These are phyloP conservation scores for Stegophylla sp. DNA, from an alignment of 2,888 invertebrate genomes.

Conservation along the genomic window DNA sequence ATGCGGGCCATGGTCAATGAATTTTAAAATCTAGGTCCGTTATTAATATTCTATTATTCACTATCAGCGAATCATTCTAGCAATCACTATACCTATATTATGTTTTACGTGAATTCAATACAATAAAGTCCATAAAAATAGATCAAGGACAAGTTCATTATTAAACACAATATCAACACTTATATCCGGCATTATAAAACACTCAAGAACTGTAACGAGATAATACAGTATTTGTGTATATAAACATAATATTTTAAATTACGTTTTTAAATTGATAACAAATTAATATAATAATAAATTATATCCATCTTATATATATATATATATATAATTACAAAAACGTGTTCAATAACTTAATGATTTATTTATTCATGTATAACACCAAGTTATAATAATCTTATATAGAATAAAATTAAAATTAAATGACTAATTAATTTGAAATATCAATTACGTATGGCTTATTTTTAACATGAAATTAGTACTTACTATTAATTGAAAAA, in stretches of 20 bases:
- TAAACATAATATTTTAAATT: too few relatives aligned
- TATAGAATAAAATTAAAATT: not conserved
- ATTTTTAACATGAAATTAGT: too few relatives aligned
- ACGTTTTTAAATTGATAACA: too few relatives aligned
- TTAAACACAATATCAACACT: not conserved
- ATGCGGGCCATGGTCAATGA: constrained; percentile 56
- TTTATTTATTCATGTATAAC: not conserved
- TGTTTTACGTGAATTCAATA: not conserved
- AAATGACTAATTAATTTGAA: not conserved
- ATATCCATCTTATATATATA: not conserved
- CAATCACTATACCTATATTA: too few relatives aligned
- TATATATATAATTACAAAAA: too few relatives aligned
- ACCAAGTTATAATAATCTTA: not conserved
- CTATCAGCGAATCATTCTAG: constrained; percentile 17
- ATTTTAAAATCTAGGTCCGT: constrained; percentile 58
- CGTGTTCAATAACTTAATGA: not conserved
- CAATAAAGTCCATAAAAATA: not conserved
- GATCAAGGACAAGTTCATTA: constrained; percentile 19
- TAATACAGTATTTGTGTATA: too few relatives aligned
- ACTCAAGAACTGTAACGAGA: not conserved
- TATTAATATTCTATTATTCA: constrained; percentile 51
- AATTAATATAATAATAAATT: too few relatives aligned
- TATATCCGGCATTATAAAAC: not conserved
- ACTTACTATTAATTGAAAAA: too few relatives aligned
- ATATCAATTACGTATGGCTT: too few relatives aligned